Evolutionary conservation across 2,113 vertebrate genomes (phyloP).

Genomic region (Eleginops maclovinus): DNA sequence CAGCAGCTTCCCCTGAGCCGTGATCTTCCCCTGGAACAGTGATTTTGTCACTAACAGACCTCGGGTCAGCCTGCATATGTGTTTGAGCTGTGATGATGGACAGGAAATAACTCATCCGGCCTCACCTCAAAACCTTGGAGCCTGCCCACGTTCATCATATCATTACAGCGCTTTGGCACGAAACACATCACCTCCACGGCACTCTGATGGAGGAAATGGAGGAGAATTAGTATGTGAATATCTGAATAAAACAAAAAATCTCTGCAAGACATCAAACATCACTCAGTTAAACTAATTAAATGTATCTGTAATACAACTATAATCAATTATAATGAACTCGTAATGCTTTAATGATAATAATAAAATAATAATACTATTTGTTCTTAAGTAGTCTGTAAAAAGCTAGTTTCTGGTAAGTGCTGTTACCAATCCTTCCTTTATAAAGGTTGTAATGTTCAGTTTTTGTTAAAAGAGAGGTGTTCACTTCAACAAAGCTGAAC

Average conservation of each 20-base stretch:
- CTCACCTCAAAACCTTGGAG: conserved; percentile 92
- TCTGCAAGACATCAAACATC: too few relatives aligned
- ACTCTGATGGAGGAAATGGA: conserved; percentile 74
- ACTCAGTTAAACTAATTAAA: too few relatives aligned
- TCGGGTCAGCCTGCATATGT: neutral
- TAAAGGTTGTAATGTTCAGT: neutral
- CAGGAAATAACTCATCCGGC: neutral
- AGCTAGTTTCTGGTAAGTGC: too few relatives aligned
- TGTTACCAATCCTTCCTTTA: neutral
- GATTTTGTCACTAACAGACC: neutral
- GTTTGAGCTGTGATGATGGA: neutral
- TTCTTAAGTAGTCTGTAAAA: too few relatives aligned
- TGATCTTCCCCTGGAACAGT: conserved; percentile 88
- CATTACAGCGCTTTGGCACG: conserved; percentile 92
- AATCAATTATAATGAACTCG: too few relatives aligned
- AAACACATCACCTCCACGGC: conserved; percentile 93
- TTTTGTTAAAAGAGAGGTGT: neutral
- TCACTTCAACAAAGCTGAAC: neutral
- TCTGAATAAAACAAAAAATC: too few relatives aligned
- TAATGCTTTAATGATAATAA: too few relatives aligned
- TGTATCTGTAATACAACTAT: too few relatives aligned
- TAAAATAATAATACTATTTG: too few relatives aligned
- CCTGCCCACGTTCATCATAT: conserved; percentile 93
- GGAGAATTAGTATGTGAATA: neutral
- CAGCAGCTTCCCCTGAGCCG: conserved; percentile 91